Base-by-base conservation (phyloP, 2,888 invertebrate genomes). In the Drosophila testacea region DNA sequence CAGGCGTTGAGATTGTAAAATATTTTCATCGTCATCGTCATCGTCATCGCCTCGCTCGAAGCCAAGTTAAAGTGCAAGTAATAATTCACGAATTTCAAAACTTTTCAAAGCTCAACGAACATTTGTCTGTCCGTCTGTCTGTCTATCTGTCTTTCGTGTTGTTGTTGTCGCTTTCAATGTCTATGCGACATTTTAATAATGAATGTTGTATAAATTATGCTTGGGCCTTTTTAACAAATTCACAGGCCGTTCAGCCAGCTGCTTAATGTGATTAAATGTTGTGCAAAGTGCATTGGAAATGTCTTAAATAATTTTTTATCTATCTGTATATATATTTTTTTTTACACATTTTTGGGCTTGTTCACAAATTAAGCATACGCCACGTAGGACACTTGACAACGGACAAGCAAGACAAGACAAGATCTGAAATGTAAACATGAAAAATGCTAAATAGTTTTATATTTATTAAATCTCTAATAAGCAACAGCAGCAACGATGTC, bases 31-130 rank as follows among this genome's bases (percentile, higher is more conserved):
- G 88, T 83, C 87, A 70, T 71, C 74, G 88, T 83, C 87, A 70
- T 22, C 22, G 22, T 22, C 22, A 22, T 88, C 77, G 86, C 70
- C 71, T 67, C 69, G 86, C 88, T 80, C 52, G 68, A 42, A 79
- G 84, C 85, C 76, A 87, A 77, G 87, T 73, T 85, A 85, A 89
- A 85, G 89, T 85, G 85, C 85, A 85, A 89, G 89, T 89, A 85
- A 85, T 85, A 85, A 87, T 81, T 85, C 89, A 85, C 76, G 64
- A 80, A 79, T 87, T 89, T 85, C 87, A 84, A 89, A 83, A 83
- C 81, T 78, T 75, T 83, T 75, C 83, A 80, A 73, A 79, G 80
- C 48, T 80, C 62, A 69, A 38, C 69, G 68, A 70, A 60, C 67
- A 65, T 63, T 73, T 83, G 50, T 42, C 63, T 42, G 22, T 57